phyloP scores from a whole-genome alignment of 2,888 invertebrate genomes.

The Heterodera filipjevi region DNA sequence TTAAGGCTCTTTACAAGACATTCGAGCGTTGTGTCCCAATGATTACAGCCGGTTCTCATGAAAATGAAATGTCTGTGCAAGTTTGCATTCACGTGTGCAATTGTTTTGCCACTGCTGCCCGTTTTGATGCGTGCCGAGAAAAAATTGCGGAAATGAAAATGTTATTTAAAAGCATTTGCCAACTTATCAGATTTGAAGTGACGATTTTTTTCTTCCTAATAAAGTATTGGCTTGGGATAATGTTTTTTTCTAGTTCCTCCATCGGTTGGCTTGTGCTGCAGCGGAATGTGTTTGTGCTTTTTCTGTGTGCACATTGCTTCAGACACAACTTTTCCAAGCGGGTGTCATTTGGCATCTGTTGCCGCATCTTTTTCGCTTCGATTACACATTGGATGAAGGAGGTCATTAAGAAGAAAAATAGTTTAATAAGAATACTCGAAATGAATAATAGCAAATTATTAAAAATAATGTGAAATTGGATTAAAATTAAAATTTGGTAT shows the following conservation, averaged over 20 bases:
- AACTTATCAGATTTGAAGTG: slow-evolving; percentile 84
- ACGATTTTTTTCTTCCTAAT: slow-evolving; percentile 27
- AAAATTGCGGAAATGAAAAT: slow-evolving; percentile 84
- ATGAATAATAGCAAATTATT: not conserved
- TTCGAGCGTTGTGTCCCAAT: slow-evolving; percentile 92
- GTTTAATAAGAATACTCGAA: too few species aligned
- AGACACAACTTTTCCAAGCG: slow-evolving; percentile 77
- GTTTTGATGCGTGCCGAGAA: slow-evolving; percentile 86
- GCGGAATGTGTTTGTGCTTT: slow-evolving; percentile 87
- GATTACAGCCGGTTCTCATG: slow-evolving; percentile 78
- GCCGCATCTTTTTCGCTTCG: slow-evolving; percentile 87
- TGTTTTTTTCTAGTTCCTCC: slow-evolving; percentile 77
- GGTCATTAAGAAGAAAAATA: slow-evolving; percentile 69
- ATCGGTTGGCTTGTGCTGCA: slow-evolving; percentile 81
- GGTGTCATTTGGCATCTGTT: slow-evolving; percentile 91
- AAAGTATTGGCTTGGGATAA: too few species aligned
- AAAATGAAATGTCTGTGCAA: slow-evolving; percentile 81
- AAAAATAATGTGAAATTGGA: too few species aligned
- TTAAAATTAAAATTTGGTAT: too few species aligned
- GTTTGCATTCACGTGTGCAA: slow-evolving; percentile 83
- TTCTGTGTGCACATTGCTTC: slow-evolving; percentile 82
- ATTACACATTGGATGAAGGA: slow-evolving; percentile 94
- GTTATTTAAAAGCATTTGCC: slow-evolving; percentile 82
- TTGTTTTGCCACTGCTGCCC: slow-evolving; percentile 92
- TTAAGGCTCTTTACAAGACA: slow-evolving; percentile 78